phyloP scores from a whole-genome alignment of 2,888 invertebrate genomes.

The Dasysyrphus tricinctus region DNA sequence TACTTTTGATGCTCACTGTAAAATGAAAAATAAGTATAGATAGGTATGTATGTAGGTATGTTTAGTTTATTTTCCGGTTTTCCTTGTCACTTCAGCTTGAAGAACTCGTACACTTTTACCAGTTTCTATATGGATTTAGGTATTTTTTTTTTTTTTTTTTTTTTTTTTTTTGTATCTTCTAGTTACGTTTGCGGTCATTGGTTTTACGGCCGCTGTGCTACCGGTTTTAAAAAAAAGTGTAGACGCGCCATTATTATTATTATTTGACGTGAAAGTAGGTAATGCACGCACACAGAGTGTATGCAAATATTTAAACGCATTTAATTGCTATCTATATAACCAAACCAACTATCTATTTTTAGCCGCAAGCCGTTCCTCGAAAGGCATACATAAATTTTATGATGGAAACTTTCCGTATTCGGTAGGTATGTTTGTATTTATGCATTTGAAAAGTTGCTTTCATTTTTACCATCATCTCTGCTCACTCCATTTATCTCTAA shows the following conservation, averaged over 20 bases:
- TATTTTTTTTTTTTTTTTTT: slow-evolving; percentile 25
- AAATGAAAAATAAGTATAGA: neutral
- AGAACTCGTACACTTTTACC: slow-evolving; percentile 15
- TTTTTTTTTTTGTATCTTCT: slow-evolving; percentile 19
- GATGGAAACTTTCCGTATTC: slow-evolving; percentile 16
- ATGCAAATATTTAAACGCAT: slow-evolving; percentile 73
- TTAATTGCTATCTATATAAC: slow-evolving; percentile 58
- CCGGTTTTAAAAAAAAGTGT: slow-evolving; percentile 40
- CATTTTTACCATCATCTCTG: slow-evolving; percentile 30
- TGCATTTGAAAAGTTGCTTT: slow-evolving; percentile 33
- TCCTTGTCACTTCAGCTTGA: slow-evolving; percentile 45
- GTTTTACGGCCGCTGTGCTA: slow-evolving; percentile 49
- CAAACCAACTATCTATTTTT: slow-evolving; percentile 44
- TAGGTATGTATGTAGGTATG: neutral
- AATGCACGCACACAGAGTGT: slow-evolving; percentile 30
- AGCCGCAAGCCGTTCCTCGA: slow-evolving; percentile 19
- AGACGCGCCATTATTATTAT: slow-evolving; percentile 12
- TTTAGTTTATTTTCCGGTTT: slow-evolving; percentile 15
- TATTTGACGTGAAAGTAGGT: slow-evolving; percentile 67
- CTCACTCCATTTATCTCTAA: neutral
- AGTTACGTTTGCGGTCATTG: slow-evolving; percentile 69
- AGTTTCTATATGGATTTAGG: slow-evolving; percentile 4
- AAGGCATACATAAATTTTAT: neutral
- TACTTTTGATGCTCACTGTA: slow-evolving; percentile 4
- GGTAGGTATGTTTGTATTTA: neutral